phyloP scores from a whole-genome alignment of 2,888 invertebrate species.

The Rhagonycha lutea region DNA sequence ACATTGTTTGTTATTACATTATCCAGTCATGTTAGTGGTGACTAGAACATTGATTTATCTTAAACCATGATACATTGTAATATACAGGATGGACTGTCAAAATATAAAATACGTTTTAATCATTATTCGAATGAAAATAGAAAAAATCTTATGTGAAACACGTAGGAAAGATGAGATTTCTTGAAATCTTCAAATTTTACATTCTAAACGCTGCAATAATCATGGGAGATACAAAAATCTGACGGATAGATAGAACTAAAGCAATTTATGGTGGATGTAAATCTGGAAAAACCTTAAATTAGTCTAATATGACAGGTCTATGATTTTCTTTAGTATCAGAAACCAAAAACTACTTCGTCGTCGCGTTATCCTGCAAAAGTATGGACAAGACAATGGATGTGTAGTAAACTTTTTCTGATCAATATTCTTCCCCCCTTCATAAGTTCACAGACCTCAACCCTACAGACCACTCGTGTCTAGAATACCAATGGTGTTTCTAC shows the following conservation, averaged over 20 bases:
- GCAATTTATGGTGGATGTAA: too few species aligned
- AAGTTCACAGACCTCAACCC: neutral
- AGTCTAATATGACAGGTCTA: too few species aligned
- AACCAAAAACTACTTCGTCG: neutral
- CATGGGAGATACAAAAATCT: too few species aligned
- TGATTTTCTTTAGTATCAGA: too few species aligned
- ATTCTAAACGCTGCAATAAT: too few species aligned
- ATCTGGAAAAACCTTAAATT: too few species aligned
- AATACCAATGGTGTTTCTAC: neutral
- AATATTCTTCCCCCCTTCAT: neutral
- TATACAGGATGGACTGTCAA: neutral
- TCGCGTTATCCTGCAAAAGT: neutral
- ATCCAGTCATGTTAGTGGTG: constrained; percentile 22
- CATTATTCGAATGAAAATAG: too few species aligned
- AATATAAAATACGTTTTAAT: too few species aligned
- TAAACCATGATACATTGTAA: neutral
- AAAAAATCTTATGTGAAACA: too few species aligned
- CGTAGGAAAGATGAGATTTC: too few species aligned
- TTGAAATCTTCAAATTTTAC: too few species aligned
- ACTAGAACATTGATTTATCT: constrained; percentile 20
- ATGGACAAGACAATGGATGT: neutral
- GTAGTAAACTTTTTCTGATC: neutral
- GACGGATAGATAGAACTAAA: too few species aligned
- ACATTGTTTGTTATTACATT: constrained; percentile 28
- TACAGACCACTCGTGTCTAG: neutral